Evolutionary conservation across 2,888 invertebrate genomes (phyloP).

Genomic region (Anarsia innoxiella): DNA sequence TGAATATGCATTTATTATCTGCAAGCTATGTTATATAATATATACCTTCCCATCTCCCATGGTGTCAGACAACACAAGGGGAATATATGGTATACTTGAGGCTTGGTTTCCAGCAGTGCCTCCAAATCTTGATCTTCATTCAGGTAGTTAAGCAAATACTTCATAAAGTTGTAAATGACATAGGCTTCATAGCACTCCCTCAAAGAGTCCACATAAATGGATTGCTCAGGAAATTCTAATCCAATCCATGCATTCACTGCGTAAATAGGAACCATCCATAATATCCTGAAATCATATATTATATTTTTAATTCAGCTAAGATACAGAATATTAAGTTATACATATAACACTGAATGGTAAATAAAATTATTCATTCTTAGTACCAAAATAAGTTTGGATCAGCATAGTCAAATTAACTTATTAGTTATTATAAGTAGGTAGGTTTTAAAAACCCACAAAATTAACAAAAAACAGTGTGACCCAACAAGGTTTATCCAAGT

Average conservation of each 20-base stretch:
- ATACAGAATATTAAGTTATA: no score
- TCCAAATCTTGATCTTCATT: conserved; percentile 91
- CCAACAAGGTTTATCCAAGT: conserved; percentile 5
- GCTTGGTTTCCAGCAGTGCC: conserved; percentile 84
- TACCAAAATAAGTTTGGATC: not conserved
- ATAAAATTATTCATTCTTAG: no score
- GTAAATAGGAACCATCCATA: conserved; percentile 99
- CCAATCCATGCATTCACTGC: conserved; percentile 96
- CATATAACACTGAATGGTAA: no score
- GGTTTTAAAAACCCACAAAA: no score
- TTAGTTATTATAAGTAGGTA: not conserved
- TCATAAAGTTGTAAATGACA: conserved; percentile 98
- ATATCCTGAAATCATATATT: conserved; percentile 80
- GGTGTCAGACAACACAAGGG: conserved; percentile 93
- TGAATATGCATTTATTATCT: no score
- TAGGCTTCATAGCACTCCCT: conserved; percentile 98
- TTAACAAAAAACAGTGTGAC: no score
- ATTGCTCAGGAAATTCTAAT: conserved; percentile 87
- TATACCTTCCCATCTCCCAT: conserved; percentile 92
- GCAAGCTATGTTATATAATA: no score
- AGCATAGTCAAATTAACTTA: not conserved
- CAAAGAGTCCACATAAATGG: conserved; percentile 94
- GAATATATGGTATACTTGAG: conserved; percentile 91
- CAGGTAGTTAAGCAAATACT: conserved; percentile 92
- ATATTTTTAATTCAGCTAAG: no score